phyloP scores from a whole-genome alignment of 2,113 vertebrate genomes.

The Nothobranchius kuhntae region DNA sequence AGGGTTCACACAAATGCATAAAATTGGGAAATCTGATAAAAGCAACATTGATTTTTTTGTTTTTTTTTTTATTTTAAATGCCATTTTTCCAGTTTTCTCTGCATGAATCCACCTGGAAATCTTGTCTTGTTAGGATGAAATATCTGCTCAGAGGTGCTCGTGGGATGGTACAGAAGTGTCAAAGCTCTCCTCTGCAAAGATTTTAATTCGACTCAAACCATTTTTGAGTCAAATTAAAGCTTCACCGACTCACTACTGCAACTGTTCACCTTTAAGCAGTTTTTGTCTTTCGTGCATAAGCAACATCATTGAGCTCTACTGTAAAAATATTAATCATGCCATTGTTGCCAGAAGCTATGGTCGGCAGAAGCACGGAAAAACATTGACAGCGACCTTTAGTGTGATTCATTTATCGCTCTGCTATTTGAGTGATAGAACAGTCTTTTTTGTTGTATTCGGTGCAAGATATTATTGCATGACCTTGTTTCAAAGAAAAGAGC shows the following conservation, averaged over 20 bases:
- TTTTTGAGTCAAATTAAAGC: background rate
- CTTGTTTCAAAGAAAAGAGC: background rate
- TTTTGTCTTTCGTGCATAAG: background rate
- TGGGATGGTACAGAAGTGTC: no score
- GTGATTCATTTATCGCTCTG: background rate
- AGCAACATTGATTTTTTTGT: no score
- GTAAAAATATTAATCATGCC: background rate
- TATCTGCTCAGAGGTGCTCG: no score
- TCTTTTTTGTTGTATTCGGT: background rate
- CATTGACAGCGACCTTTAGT: background rate
- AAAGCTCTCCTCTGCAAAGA: no score
- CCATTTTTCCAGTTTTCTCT: no score
- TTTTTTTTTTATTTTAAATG: no score
- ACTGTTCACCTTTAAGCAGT: background rate
- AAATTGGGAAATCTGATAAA: no score
- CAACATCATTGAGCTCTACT: background rate
- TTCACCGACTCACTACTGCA: background rate
- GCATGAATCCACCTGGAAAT: no score
- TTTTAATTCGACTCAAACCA: no score
- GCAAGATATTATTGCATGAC: background rate
- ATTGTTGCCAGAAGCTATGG: background rate
- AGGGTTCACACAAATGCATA: no score
- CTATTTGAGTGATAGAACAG: conserved; percentile 2
- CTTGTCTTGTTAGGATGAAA: no score
- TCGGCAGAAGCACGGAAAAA: conserved; percentile 15